Percentiles rank a stretch among this genome's conserved stretches.
phyloP scores from a whole-genome alignment of 2,888 invertebrate genomes.

The Ophion slaviceki region DNA sequence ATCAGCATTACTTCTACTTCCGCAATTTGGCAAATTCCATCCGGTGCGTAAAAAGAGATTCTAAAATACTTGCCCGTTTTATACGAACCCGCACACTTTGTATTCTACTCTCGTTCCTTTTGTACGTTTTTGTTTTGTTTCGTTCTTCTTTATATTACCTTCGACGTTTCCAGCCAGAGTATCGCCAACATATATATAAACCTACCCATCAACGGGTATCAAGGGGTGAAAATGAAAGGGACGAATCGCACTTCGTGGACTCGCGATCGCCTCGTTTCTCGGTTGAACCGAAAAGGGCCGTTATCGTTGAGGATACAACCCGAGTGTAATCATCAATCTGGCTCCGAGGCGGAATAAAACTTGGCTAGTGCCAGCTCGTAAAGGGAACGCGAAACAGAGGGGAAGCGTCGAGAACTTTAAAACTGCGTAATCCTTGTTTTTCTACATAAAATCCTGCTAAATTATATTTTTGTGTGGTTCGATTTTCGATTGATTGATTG shows the following conservation, averaged over 20 bases:
- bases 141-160: neutral
- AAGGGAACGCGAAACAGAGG: conserved; percentile 1
- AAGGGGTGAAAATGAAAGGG: conserved; percentile 5
- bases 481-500: too few relatives aligned
- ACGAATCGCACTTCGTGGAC: conserved; percentile 22
- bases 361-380: conserved; percentile 17
- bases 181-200: neutral
- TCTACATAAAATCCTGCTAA: neutral
- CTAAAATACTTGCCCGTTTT: neutral
- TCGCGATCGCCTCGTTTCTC: conserved; percentile 31
- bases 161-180: neutral
- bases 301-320: conserved; percentile 22
- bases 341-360: conserved; percentile 32
- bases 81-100: conserved; percentile 18
- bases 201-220: neutral
- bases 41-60: conserved; percentile 9
- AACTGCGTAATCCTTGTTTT: neutral
- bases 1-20: neutral
- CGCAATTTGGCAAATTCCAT: neutral
- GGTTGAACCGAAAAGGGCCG: conserved; percentile 1
- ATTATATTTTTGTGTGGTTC: neutral
- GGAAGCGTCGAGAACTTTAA: neutral
- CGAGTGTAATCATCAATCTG: conserved; percentile 37
- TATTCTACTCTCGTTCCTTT: conserved; percentile 17
- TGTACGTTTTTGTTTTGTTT: conserved; percentile 7